These are phyloP conservation scores for Hymenopus coronatus DNA, from an alignment of 2,888 invertebrate species.

Conservation along the genomic window DNA sequence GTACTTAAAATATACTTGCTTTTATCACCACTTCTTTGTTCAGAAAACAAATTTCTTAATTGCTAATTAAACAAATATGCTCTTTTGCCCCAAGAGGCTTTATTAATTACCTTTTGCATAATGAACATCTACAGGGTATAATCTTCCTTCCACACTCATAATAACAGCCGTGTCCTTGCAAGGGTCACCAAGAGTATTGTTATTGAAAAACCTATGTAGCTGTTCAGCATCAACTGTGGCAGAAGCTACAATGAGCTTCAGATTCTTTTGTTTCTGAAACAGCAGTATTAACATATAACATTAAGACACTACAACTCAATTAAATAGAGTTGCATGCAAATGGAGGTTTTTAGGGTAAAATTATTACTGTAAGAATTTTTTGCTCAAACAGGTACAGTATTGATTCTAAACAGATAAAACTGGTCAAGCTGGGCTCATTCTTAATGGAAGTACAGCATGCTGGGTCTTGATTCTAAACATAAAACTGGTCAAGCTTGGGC, in stretches of 20 bases:
- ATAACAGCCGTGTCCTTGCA: constrained; percentile 70
- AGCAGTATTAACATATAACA: neutral
- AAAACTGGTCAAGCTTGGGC: too few species aligned
- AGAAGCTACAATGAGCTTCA: constrained; percentile 86
- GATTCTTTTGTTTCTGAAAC: constrained; percentile 69
- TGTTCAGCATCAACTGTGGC: constrained; percentile 94
- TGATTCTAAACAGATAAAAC: too few species aligned
- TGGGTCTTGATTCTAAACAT: too few species aligned
- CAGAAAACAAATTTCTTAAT: neutral
- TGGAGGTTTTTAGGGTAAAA: too few species aligned
- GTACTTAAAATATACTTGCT: too few species aligned
- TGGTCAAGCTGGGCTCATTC: too few species aligned
- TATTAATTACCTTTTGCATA: constrained; percentile 64
- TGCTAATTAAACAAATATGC: neutral
- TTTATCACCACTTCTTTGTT: neutral
- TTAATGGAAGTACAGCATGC: too few species aligned
- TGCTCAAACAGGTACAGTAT: too few species aligned
- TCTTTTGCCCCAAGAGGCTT: neutral
- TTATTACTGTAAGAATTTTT: too few species aligned
- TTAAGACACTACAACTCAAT: neutral
- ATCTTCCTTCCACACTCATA: constrained; percentile 83
- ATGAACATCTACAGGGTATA: constrained; percentile 81
- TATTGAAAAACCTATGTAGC: constrained; percentile 74
- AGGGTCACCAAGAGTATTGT: constrained; percentile 47
- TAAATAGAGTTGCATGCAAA: too few species aligned